phyloP scores from a whole-genome alignment of 2,888 invertebrate species.

The Amiota mariae region DNA sequence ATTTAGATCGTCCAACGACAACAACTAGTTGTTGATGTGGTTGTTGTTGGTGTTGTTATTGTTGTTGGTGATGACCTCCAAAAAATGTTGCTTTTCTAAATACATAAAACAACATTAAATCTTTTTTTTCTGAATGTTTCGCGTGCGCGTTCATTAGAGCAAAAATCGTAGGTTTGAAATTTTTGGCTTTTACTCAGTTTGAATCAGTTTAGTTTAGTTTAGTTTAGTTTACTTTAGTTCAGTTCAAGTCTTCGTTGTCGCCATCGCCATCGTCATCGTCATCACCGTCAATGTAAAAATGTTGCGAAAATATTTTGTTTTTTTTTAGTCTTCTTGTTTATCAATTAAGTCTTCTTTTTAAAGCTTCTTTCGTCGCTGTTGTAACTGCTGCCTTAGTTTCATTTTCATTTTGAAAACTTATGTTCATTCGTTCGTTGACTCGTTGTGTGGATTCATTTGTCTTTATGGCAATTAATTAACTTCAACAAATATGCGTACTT shows the following conservation, averaged over 20 bases:
- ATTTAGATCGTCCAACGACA: background rate
- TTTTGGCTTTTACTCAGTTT: slow-evolving; percentile 8
- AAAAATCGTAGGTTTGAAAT: slow-evolving; percentile 40
- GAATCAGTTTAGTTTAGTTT: background rate
- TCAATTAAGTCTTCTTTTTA: background rate
- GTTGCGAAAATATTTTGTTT: slow-evolving; percentile 16
- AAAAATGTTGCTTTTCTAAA: slow-evolving; percentile 40
- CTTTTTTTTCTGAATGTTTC: slow-evolving; percentile 48
- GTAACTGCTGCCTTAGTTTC: background rate
- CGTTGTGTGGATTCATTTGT: slow-evolving; percentile 42
- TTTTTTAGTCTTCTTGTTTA: slow-evolving; percentile 1
- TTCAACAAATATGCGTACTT: slow-evolving; percentile 59
- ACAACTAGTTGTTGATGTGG: slow-evolving; percentile 4
- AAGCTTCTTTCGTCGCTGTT: slow-evolving; percentile 9
- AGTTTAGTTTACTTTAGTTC: background rate
- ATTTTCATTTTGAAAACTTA: slow-evolving; percentile 29
- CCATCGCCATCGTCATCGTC: background rate
- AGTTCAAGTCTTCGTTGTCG: too few relatives aligned
- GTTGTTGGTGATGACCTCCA: slow-evolving; percentile 59
- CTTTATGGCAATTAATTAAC: slow-evolving; percentile 61
- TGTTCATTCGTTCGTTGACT: slow-evolving; percentile 36
- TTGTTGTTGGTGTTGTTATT: background rate
- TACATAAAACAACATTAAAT: slow-evolving; percentile 28
- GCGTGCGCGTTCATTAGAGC: slow-evolving; percentile 58
- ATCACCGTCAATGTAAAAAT: slow-evolving; percentile 3